Conservation (phyloP, 2,797 vertebrate species). For the Dendrocincla fuliginosa region DNA sequence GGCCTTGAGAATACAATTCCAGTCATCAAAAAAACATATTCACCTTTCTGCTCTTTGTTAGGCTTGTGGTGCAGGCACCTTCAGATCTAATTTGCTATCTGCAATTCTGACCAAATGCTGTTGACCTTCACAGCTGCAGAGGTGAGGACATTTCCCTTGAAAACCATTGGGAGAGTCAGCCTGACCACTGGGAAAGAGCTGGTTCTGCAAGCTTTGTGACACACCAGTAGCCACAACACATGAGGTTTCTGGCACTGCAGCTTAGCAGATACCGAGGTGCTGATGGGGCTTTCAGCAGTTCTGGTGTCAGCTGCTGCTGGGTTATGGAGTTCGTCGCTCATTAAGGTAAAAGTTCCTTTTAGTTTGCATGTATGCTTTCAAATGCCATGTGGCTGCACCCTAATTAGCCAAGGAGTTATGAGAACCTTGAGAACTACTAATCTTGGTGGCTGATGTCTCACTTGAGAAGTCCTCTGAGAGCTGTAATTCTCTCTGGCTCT, state of each 20-base stretch:
- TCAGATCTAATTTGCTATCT: not conserved
- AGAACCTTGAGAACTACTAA: not conserved
- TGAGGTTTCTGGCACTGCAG: not conserved
- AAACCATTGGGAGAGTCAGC: not conserved
- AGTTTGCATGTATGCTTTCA: not conserved
- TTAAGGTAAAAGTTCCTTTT: not conserved
- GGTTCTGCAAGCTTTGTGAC: not conserved
- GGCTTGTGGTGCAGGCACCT: not conserved
- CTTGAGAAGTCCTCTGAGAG: not conserved
- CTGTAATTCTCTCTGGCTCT: not conserved
- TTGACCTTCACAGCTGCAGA: not conserved
- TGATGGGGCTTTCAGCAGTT: not conserved
- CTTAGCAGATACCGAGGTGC: not conserved
- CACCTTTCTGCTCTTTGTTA: not conserved
- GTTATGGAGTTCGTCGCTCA: not conserved
- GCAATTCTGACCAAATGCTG: not conserved
- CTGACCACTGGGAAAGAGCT: not conserved
- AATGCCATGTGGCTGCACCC: not conserved
- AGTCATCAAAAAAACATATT: not conserved
- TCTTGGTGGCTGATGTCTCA: not conserved
- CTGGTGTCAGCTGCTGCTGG: not conserved
- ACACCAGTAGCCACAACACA: fast-evolving
- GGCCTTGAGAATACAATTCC: not conserved
- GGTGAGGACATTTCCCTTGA: not conserved
- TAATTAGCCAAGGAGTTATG: not conserved